Conservation (phyloP, 2,797 vertebrate species). For the Argyrosomus regius region DNA sequence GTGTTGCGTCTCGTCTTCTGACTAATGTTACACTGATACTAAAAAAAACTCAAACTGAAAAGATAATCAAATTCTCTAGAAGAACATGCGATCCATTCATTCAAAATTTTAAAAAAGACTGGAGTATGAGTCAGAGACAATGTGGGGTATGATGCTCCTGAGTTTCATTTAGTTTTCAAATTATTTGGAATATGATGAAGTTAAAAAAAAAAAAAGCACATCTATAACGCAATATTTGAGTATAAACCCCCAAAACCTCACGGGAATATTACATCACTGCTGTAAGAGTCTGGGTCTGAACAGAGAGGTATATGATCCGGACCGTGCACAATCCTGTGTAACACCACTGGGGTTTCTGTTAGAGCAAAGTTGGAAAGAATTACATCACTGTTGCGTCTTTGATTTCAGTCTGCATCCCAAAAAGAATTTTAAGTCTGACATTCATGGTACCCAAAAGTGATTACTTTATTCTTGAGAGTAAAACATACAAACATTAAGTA, state of each 20-base stretch:
- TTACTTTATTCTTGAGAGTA: slow-evolving; percentile 87
- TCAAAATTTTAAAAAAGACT: not conserved
- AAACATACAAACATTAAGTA: slow-evolving; percentile 86
- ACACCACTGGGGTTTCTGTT: slow-evolving; percentile 1
- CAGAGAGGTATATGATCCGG: not conserved
- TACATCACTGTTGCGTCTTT: slow-evolving; percentile 12
- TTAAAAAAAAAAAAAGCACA: slow-evolving; percentile 10
- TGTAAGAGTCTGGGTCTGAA: not conserved
- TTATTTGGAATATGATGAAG: not conserved
- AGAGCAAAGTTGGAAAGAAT: slow-evolving; percentile 14
- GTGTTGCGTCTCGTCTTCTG: not conserved
- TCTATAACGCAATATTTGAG: not conserved
- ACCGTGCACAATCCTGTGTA: not conserved
- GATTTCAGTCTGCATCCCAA: slow-evolving; percentile 47
- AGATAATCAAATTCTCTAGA: not conserved
- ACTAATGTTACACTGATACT: not conserved
- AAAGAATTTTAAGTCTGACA: slow-evolving; percentile 84
- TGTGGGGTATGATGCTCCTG: not conserved
- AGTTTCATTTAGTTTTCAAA: not conserved
- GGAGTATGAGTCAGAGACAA: not conserved
- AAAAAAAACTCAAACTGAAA: not conserved
- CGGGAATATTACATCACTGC: not conserved
- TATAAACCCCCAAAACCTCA: not conserved
- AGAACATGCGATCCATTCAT: not conserved
- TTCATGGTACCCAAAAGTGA: slow-evolving; percentile 84